phyloP scores from a whole-genome alignment of 2,113 vertebrate species.

The Catharus fuscescens region DNA sequence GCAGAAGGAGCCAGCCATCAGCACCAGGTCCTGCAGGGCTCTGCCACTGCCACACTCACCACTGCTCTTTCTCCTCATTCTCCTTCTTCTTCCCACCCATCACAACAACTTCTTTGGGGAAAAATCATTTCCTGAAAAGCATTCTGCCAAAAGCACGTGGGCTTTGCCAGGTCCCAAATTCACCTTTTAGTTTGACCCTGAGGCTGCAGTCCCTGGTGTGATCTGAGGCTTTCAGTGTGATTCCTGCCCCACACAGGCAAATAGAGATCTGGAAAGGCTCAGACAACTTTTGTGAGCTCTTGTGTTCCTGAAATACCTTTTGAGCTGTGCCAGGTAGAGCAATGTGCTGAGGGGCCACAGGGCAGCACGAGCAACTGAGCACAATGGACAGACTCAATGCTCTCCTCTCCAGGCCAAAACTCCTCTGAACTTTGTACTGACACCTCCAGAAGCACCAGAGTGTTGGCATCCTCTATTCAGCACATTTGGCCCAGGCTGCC shows the following conservation, averaged over 20 bases:
- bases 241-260: not conserved
- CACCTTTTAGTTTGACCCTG: not conserved
- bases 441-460: not conserved
- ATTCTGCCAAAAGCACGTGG: not conserved
- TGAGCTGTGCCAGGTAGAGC: not conserved
- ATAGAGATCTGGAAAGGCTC: not conserved
- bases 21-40: not conserved
- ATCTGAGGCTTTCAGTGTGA: not conserved
- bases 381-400: accelerated
- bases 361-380: accelerated
- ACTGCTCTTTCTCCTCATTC: not conserved
- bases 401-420: not conserved
- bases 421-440: not conserved
- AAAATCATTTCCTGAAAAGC: not conserved
- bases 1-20: not conserved
- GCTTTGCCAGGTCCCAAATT: not conserved
- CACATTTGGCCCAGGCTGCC: not conserved
- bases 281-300: not conserved
- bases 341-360: not conserved
- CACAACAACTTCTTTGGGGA: not conserved
- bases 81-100: not conserved
- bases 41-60: not conserved
- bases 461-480: not conserved
- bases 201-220: not conserved
- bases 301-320: not conserved